Conservation (phyloP, 2,113 vertebrate species). For the Misgurnus mizolepis region DNA sequence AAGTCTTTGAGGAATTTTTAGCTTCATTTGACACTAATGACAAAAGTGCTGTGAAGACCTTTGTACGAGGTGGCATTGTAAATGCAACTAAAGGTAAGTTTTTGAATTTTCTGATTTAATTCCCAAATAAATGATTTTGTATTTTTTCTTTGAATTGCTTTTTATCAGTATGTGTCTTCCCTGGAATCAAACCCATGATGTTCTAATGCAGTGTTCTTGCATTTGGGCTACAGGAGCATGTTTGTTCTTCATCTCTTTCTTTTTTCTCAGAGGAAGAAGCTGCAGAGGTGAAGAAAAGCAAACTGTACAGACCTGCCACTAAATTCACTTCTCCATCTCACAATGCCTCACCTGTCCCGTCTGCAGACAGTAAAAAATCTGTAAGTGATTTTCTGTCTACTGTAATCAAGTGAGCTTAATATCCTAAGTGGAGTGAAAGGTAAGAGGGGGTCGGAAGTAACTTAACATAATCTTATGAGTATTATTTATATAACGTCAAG, state of each 20-base stretch:
- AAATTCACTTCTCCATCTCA: slow-evolving; percentile 67
- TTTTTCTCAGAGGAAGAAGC: slow-evolving; percentile 72
- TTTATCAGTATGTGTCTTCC: too few species aligned
- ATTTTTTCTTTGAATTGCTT: not conserved
- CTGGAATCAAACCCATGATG: too few species aligned
- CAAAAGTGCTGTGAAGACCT: slow-evolving; percentile 74
- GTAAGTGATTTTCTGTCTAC: slow-evolving; percentile 63
- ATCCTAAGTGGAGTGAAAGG: not conserved
- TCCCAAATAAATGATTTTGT: not conserved
- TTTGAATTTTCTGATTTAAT: too few species aligned
- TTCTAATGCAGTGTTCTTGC: too few species aligned
- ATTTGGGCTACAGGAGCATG: too few species aligned
- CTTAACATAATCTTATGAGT: not conserved
- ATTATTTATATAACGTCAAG: not conserved
- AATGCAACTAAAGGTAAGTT: slow-evolving; percentile 78
- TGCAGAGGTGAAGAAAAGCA: slow-evolving; percentile 72
- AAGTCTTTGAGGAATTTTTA: slow-evolving; percentile 81
- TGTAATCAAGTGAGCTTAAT: slow-evolving; percentile 17
- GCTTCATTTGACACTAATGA: slow-evolving; percentile 77
- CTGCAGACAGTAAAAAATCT: slow-evolving; percentile 67
- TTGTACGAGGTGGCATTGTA: slow-evolving; percentile 81
- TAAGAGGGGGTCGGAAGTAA: not conserved
- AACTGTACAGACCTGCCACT: slow-evolving; percentile 74
- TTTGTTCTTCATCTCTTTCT: not conserved
- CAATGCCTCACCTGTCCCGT: slow-evolving; percentile 58